These are phyloP conservation scores for Dinothrombium tinctorium DNA, from an alignment of 1,140 invertebrate species.

Conservation along the genomic window DNA sequence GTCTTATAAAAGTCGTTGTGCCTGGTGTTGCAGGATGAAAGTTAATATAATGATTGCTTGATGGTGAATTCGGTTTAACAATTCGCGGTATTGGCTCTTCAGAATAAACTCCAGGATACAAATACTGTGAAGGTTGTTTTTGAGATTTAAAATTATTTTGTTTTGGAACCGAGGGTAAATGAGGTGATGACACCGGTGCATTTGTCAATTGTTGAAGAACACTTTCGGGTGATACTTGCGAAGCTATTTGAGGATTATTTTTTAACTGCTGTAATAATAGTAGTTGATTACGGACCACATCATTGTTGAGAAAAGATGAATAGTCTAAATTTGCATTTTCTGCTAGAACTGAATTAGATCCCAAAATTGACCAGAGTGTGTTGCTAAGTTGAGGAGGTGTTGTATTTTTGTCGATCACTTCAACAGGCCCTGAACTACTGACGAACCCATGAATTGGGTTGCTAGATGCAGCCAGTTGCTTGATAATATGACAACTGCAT, in stretches of 20 bases:
- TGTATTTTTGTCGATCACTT: conserved; percentile 12
- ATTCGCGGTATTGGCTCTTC: not conserved
- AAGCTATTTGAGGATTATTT: conserved; percentile 12
- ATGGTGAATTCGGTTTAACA: not conserved
- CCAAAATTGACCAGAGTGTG: conserved; percentile 15
- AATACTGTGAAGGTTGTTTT: not conserved
- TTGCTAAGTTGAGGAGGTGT: conserved; percentile 9
- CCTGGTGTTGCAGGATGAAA: no score
- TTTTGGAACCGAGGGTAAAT: not conserved
- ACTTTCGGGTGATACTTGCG: conserved; percentile 12
- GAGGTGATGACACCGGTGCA: not conserved
- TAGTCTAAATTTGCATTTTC: not conserved
- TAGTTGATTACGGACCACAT: conserved; percentile 8
- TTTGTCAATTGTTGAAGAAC: conserved; percentile 9
- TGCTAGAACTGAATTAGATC: not conserved
- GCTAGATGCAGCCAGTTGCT: not conserved
- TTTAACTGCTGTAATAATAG: conserved; percentile 11
- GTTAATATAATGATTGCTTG: not conserved
- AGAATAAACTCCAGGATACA: not conserved
- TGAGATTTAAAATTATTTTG: not conserved
- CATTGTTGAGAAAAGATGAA: conserved; percentile 6
- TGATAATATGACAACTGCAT: conserved; percentile 40
- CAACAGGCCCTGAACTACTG: not conserved
- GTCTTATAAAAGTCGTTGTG: not conserved
- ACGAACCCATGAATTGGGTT: not conserved